These are phyloP conservation scores for Parapristionchus giblindavisi DNA, from an alignment of 2,888 invertebrate species.

Conservation along the genomic window DNA sequence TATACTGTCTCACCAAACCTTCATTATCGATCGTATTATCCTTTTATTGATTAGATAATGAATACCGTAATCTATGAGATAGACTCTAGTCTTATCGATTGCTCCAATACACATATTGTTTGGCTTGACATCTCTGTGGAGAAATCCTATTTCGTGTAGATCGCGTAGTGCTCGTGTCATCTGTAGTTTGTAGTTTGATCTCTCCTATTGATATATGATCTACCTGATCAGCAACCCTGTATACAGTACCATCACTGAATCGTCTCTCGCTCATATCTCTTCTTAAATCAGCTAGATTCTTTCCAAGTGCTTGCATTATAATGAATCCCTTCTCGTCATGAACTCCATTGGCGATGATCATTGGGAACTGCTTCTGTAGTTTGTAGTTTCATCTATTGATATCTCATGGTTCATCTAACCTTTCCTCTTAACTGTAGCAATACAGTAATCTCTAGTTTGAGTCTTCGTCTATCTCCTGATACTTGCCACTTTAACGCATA, in stretches of 20 bases:
- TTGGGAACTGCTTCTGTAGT: constrained; percentile 22
- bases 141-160: constrained; percentile 17
- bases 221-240: constrained; percentile 28
- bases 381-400: neutral
- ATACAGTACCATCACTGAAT: constrained; percentile 14
- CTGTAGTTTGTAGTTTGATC: neutral
- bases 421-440: constrained; percentile 10
- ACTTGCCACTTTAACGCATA: constrained; percentile 31
- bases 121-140: constrained; percentile 31
- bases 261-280: constrained; percentile 12
- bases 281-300: constrained; percentile 15
- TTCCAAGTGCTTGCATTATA: constrained; percentile 27
- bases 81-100: constrained; percentile 12
- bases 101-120: constrained; percentile 24
- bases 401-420: neutral
- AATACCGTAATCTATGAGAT: constrained; percentile 27
- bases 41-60: neutral
- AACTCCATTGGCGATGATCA: constrained; percentile 20
- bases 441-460: constrained; percentile 28
- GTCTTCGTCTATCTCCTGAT: neutral
- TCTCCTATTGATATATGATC: neutral
- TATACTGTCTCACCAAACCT: constrained; percentile 27
- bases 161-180: constrained; percentile 9
- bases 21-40: neutral
- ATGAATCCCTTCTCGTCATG: constrained; percentile 25